phyloP scores from a whole-genome alignment of 2,888 invertebrate genomes.

The Isotomurus palustris region DNA sequence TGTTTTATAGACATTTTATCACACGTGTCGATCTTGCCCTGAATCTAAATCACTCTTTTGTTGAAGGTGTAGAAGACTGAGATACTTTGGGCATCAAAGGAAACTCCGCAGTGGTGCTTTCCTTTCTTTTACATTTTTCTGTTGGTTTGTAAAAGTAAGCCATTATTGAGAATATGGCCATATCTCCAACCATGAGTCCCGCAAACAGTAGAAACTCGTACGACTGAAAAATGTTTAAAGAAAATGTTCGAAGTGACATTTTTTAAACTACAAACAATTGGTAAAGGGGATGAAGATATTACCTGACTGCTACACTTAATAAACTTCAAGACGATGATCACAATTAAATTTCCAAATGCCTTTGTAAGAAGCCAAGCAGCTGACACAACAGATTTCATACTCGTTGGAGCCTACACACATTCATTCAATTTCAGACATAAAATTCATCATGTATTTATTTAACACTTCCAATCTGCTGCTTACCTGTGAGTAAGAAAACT shows the following conservation, averaged over 20 bases:
- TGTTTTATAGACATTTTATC: too few species aligned
- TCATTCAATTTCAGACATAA: background rate
- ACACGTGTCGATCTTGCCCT: too few species aligned
- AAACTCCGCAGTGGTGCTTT: too few species aligned
- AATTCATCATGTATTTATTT: background rate
- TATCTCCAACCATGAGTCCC: constrained; percentile 61
- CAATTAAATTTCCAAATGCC: constrained; percentile 58
- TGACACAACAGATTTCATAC: constrained; percentile 59
- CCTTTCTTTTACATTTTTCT: too few species aligned
- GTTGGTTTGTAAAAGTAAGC: constrained; percentile 51
- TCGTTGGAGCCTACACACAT: constrained; percentile 52
- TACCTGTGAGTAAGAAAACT: constrained; percentile 87
- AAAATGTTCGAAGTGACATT: constrained; percentile 1
- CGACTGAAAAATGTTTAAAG: constrained; percentile 55
- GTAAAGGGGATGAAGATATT: background rate
- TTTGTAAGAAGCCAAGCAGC: constrained; percentile 58
- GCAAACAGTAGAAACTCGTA: constrained; percentile 72
- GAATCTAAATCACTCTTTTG: too few species aligned
- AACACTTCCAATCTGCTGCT: constrained; percentile 5
- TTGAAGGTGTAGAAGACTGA: too few species aligned
- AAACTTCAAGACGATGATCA: constrained; percentile 55
- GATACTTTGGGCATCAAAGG: too few species aligned
- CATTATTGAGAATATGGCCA: constrained; percentile 58
- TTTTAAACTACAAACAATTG: constrained; percentile 51
- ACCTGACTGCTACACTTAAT: constrained; percentile 52